Percentiles rank a stretch among this genome's conserved stretches.
Evolutionary conservation across 2,888 invertebrate genomes (phyloP).

Genomic region (Tribolium freemani): DNA sequence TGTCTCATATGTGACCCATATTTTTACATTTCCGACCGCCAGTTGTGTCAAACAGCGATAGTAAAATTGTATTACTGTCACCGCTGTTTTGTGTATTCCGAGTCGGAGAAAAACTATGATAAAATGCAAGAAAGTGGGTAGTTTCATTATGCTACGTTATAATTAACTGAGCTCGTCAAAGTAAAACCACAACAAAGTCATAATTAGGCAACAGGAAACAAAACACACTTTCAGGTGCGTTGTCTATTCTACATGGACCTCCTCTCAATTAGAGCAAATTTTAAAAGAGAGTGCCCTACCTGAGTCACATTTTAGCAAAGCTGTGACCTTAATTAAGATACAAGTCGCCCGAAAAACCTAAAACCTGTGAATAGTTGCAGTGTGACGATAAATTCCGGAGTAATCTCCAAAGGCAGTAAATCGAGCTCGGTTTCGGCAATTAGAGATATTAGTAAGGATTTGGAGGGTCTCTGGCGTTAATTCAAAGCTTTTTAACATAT

Average conservation of each 20-base stretch:
- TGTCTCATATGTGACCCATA: background rate
- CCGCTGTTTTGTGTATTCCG: background rate
- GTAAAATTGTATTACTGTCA: background rate
- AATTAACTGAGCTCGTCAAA: background rate
- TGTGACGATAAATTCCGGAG: constrained; percentile 32
- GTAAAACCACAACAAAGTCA: background rate
- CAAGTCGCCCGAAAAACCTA: constrained; percentile 9
- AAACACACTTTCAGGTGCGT: no score
- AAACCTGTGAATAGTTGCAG: constrained; percentile 28
- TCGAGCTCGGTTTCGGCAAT: constrained; percentile 42
- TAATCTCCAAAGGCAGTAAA: constrained; percentile 38
- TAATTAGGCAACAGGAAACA: no score
- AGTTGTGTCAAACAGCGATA: background rate
- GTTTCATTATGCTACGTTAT: background rate
- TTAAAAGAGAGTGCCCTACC: background rate
- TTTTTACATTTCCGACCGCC: background rate
- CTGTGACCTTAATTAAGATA: constrained; percentile 27
- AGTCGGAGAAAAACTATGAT: background rate
- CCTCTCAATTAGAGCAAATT: background rate
- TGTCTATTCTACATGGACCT: no score
- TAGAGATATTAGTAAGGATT: constrained; percentile 43
- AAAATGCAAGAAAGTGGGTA: background rate
- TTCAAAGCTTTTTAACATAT: constrained; percentile 27
- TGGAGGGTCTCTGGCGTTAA: constrained; percentile 33
- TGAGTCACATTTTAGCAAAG: constrained; percentile 4